Evolutionary conservation across 2,888 invertebrate species (phyloP).

Genomic region (Oscheius onirici): DNA sequence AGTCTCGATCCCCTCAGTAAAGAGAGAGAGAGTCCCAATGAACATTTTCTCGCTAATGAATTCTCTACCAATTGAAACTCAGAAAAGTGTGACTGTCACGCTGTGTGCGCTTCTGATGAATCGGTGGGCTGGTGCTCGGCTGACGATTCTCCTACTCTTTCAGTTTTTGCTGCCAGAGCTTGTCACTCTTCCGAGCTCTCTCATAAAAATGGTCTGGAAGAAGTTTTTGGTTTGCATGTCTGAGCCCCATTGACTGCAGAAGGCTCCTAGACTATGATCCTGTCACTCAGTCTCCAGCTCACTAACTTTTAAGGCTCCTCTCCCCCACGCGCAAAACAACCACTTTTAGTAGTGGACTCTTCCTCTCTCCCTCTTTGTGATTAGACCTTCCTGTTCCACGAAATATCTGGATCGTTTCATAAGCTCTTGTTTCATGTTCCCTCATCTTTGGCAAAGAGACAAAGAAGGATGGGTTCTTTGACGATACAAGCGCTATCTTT

Average conservation of each 20-base stretch:
- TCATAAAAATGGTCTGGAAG: not conserved
- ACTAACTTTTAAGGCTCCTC: conserved; percentile 1
- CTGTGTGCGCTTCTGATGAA: conserved; percentile 5
- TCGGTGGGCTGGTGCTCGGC: not conserved
- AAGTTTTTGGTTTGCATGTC: conserved; percentile 1
- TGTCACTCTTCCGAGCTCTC: not conserved
- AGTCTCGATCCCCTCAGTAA: conserved; percentile 25
- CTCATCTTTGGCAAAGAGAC: too few species aligned
- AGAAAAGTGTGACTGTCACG: conserved; percentile 7
- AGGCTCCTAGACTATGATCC: conserved; percentile 1
- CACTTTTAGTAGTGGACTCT: too few species aligned
- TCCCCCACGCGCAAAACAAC: not conserved
- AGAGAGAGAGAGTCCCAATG: not conserved
- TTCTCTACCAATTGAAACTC: not conserved
- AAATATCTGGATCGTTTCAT: too few species aligned
- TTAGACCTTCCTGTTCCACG: too few species aligned
- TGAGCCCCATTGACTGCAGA: not conserved
- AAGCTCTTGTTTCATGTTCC: too few species aligned
- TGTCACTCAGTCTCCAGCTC: conserved; percentile 19
- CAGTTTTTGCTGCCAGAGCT: not conserved
- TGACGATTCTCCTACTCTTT: too few species aligned
- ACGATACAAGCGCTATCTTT: too few species aligned
- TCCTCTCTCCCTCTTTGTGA: too few species aligned
- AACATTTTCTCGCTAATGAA: not conserved
- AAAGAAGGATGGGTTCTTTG: too few species aligned